Percentiles rank a stretch among this genome's conserved stretches.
Evolutionary conservation across 2,797 vertebrate genomes (phyloP).

Genomic region (Lateolabrax maculatus): DNA sequence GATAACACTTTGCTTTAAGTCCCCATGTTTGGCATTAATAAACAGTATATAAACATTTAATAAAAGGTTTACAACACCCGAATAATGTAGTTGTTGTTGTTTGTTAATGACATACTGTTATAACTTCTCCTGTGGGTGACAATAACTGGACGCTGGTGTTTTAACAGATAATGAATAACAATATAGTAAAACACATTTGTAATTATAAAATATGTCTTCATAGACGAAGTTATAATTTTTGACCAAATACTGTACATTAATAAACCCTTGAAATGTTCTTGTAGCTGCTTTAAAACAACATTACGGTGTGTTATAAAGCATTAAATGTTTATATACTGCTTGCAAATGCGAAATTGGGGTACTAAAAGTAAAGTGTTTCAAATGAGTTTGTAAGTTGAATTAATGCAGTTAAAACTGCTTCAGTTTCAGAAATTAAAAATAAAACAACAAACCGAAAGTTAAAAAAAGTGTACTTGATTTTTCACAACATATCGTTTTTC

Average conservation of each 20-base stretch:
- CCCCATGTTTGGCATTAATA: background rate
- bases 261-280: background rate
- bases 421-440: background rate
- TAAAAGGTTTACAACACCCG: background rate
- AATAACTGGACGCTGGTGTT: background rate
- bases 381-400: too few relatives aligned
- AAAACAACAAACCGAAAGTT: too few relatives aligned
- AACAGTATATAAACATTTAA: background rate
- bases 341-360: background rate
- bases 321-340: background rate
- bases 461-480: background rate
- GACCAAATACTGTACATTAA: background rate
- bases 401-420: too few relatives aligned
- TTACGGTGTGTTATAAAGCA: background rate
- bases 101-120: background rate
- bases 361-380: too few relatives aligned
- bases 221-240: background rate
- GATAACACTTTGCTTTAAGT: background rate
- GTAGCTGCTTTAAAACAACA: background rate
- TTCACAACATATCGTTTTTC: background rate
- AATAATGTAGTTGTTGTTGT: background rate
- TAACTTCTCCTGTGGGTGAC: background rate
- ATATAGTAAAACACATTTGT: background rate
- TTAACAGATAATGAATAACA: background rate
- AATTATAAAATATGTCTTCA: background rate